Base-by-base conservation (phyloP, 2,113 vertebrate species). In the Phylloscopus whistleri region DNA sequence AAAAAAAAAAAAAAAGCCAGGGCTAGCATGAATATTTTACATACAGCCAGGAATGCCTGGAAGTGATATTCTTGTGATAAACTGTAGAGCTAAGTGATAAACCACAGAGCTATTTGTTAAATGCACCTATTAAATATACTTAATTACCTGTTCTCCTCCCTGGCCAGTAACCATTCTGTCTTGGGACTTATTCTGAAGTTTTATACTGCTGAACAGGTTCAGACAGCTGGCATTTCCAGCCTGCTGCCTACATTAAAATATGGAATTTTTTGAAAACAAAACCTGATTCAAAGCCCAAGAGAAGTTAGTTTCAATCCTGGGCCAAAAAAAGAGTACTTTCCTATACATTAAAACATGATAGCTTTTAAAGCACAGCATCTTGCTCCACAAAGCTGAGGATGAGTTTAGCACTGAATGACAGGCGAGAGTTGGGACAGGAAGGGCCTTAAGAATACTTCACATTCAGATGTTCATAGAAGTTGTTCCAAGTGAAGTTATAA, bases 51-150 rank as follows among this genome's bases (percentile, higher is more conserved):
- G 39, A 80, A 86, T 26, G 35, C 15, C 30, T 84, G 69, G 75
- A 87, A 93, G 48, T n/a, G 8, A 51, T 78, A 84, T 80, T 78
- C 19, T 28, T 66, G 46, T 62, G 72, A 93, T 81, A 91, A 89
- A 92, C 31, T 64, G 41, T 26, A 70, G 24, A 94, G 53, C 35
- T 89, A 43, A 46, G 53, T 69, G 81, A 84, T 84, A 90, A 95
- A 70, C 48, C 89, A 85, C 82, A 88, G 59, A 87, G 10, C 21
- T 83, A 60, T 78, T 88, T 88, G 79, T 92, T 93, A 93, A 84
- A 81, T 74, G 43, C 19, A 80, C 30, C 58, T 79, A 87, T 83
- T 91, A 79, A 87, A 93, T 67, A 85, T 43, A 33, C 78, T 79
- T 85, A 83, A 90, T 87, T 74, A 86, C 20, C 51, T 51, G 53